These are phyloP conservation scores for Agrochola circellaris DNA, from an alignment of 2,888 invertebrate species.

Conservation along the genomic window DNA sequence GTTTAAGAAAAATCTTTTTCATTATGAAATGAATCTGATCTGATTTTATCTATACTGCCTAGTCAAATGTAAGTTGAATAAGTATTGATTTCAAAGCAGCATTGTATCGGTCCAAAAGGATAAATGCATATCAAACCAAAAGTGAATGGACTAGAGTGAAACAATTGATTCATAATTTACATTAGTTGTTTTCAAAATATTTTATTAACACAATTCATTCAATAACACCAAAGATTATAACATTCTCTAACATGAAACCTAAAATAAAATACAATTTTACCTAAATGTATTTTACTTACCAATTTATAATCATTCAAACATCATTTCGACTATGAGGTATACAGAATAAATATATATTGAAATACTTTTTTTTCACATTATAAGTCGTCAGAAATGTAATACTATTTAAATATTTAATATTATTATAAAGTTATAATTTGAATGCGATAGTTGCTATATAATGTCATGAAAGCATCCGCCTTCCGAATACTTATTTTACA, in stretches of 20 bases:
- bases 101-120: slow-evolving; percentile 30
- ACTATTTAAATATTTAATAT: slow-evolving; percentile 74
- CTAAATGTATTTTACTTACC: slow-evolving; percentile 89
- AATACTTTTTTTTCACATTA: slow-evolving; percentile 80
- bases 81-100: slow-evolving; percentile 35
- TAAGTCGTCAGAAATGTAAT: slow-evolving; percentile 85
- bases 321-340: slow-evolving; percentile 89
- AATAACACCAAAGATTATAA: slow-evolving; percentile 91
- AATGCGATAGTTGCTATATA: slow-evolving; percentile 79
- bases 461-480: slow-evolving; percentile 84
- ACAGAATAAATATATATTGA: slow-evolving; percentile 89
- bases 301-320: slow-evolving; percentile 91
- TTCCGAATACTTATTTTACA: slow-evolving; percentile 76
- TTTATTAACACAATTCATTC: slow-evolving; percentile 92
- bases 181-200: slow-evolving; percentile 90
- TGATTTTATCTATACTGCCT: background rate
- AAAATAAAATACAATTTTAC: slow-evolving; percentile 90
- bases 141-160: slow-evolving; percentile 74
- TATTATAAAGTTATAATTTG: slow-evolving; percentile 77
- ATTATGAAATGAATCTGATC: background rate
- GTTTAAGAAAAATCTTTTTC: background rate
- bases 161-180: slow-evolving; percentile 87
- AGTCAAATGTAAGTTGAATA: background rate
- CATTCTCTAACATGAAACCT: slow-evolving; percentile 91
- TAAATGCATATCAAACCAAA: slow-evolving; percentile 36